Conservation (phyloP, 2,113 vertebrate genomes). For the Mustelus asterias region DNA sequence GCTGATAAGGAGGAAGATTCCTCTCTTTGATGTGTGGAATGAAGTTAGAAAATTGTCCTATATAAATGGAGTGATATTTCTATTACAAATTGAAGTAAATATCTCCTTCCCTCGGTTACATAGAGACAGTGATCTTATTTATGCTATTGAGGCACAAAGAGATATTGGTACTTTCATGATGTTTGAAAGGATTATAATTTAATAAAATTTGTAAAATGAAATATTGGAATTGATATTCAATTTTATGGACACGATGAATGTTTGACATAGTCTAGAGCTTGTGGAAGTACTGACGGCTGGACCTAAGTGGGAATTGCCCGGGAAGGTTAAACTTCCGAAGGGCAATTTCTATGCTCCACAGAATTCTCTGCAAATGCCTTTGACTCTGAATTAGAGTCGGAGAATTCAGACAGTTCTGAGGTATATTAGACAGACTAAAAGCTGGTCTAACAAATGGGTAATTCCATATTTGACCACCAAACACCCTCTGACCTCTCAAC, state of each 20-base stretch:
- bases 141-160: too few relatives aligned
- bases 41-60: not conserved
- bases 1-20: not conserved
- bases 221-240: not conserved
- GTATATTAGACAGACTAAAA: not conserved
- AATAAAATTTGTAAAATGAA: not conserved
- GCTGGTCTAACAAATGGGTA: not conserved
- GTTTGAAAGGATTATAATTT: not conserved
- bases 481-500: too few relatives aligned
- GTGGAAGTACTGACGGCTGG: not conserved
- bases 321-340: not conserved
- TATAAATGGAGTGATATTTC: not conserved
- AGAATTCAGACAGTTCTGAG: not conserved
- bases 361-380: not conserved
- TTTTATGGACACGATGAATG: not conserved
- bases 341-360: not conserved
- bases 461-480: not conserved
- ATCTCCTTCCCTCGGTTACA: not conserved
- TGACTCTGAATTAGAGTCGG: not conserved
- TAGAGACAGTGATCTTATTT: not conserved
- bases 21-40: not conserved
- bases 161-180: not conserved
- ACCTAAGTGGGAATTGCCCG: not conserved
- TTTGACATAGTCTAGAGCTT: not conserved
- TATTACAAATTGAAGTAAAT: not conserved